Evolutionary conservation across 2,797 vertebrate genomes (phyloP).

Genomic region (Malacoctenus gilli): DNA sequence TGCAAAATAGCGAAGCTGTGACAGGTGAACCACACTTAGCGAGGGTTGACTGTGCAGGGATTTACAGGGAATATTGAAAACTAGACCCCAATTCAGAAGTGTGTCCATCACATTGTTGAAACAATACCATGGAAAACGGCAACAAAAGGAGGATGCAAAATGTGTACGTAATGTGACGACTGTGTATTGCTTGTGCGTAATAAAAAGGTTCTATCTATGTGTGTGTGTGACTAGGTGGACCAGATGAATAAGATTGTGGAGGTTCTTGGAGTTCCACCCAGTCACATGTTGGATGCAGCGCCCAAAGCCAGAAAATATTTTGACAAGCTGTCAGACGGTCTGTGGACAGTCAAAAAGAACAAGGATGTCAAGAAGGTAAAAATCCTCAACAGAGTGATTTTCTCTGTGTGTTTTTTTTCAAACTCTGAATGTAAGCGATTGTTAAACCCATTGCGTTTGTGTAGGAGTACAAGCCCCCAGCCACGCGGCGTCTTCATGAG

Average conservation of each 20-base stretch:
- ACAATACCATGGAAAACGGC: no score
- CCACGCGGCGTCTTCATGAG: conserved; percentile 92
- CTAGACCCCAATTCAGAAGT: no score
- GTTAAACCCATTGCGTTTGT: conserved; percentile 10
- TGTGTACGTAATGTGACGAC: no score
- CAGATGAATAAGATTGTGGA: conserved; percentile 97
- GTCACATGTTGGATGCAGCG: conserved; percentile 93
- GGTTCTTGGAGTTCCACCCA: conserved; percentile 91
- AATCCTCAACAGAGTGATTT: no score
- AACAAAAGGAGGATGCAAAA: no score
- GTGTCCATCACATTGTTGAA: no score
- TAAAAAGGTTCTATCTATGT: conserved; percentile 1
- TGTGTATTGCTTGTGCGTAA: no score
- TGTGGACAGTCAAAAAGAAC: conserved; percentile 94
- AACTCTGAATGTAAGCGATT: neutral
- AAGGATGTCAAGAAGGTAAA: conserved; percentile 97
- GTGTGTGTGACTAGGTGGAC: conserved; percentile 84
- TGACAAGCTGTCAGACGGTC: conserved; percentile 92
- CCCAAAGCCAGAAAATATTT: conserved; percentile 96
- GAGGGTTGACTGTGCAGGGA: no score
- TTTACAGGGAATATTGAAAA: no score
- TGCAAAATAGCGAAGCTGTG: no score
- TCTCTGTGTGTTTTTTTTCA: no score
- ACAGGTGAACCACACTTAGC: no score
- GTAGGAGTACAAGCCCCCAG: conserved; percentile 93